Conservation (phyloP, 53 echinoderm and acorn worm genomes). For the Mesocentrotus franciscanus region DNA sequence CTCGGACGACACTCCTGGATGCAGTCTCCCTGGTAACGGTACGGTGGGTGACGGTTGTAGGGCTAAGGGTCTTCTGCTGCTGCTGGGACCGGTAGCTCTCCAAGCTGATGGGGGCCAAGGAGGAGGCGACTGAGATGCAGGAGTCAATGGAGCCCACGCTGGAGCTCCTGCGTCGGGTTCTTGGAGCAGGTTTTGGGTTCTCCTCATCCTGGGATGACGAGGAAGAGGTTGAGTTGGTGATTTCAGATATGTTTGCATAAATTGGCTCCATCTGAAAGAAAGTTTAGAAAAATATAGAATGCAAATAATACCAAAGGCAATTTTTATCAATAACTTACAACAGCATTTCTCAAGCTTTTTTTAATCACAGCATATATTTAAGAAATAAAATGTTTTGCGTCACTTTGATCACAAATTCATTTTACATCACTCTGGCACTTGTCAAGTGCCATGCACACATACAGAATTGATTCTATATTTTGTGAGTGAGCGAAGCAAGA, state of each 20-base stretch:
- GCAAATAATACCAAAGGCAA: not conserved
- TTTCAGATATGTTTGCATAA: conserved; percentile 18
- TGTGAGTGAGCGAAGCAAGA: no score
- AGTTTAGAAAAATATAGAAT: not conserved
- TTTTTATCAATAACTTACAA: not conserved
- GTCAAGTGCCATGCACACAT: no score
- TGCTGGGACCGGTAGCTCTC: conserved; percentile 65
- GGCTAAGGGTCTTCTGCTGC: conserved; percentile 51
- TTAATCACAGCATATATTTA: no score
- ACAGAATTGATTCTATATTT: no score
- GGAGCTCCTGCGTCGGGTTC: conserved; percentile 12
- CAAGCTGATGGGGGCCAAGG: conserved; percentile 57
- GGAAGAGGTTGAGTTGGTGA: conserved; percentile 45
- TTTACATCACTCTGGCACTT: no score
- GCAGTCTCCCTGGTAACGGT: conserved; percentile 63
- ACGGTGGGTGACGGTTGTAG: conserved; percentile 58
- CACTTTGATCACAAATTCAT: no score
- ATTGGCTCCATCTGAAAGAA: conserved; percentile 45
- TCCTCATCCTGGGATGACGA: conserved; percentile 48
- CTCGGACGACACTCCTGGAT: conserved; percentile 42
- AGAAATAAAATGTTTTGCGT: no score
- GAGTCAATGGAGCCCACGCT: conserved; percentile 35
- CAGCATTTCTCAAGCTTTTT: no score
- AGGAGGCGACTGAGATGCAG: conserved; percentile 45
- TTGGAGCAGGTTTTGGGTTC: conserved; percentile 43